These are phyloP conservation scores for Ceyx cyanopectus DNA, from an alignment of 2,113 vertebrate genomes.

Conservation along the genomic window DNA sequence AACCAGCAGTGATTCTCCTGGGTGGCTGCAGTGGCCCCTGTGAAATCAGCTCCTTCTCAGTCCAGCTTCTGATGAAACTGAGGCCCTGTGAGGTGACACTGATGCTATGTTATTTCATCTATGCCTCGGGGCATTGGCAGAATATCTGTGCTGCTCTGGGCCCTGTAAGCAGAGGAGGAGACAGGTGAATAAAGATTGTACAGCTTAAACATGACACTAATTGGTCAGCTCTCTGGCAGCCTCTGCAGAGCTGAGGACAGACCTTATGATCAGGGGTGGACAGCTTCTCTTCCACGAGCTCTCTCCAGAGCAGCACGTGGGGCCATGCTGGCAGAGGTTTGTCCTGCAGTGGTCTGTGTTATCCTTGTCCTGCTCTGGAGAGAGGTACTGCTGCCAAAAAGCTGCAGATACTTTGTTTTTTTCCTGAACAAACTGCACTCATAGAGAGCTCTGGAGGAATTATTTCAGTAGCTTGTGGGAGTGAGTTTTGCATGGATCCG, in stretches of 20 bases:
- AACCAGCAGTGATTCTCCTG: not conserved
- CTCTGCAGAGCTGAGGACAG: not conserved
- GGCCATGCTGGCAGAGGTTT: not conserved
- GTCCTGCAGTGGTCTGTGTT: not conserved
- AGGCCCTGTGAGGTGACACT: not conserved
- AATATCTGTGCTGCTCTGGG: not conserved
- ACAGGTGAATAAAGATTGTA: conserved; percentile 34
- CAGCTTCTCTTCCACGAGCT: not conserved
- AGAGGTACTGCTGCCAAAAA: not conserved
- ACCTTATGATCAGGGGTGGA: not conserved
- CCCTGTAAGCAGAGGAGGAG: not conserved
- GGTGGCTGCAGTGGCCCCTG: conserved; percentile 6
- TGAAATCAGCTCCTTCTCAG: not conserved
- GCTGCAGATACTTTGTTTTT: not conserved
- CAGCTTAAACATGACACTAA: conserved; percentile 5
- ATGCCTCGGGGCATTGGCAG: not conserved
- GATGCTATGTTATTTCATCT: conserved; percentile 17
- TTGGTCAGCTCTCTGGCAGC: conserved; percentile 1
- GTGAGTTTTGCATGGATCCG: not conserved
- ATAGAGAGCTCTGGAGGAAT: not conserved
- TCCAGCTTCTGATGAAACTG: conserved; percentile 2
- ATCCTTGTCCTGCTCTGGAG: not conserved
- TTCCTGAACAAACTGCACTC: not conserved
- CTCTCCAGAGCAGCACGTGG: not conserved
- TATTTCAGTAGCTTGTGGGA: not conserved